phyloP scores from a whole-genome alignment of 1,140 invertebrate species.

The Cylas formicarius region DNA sequence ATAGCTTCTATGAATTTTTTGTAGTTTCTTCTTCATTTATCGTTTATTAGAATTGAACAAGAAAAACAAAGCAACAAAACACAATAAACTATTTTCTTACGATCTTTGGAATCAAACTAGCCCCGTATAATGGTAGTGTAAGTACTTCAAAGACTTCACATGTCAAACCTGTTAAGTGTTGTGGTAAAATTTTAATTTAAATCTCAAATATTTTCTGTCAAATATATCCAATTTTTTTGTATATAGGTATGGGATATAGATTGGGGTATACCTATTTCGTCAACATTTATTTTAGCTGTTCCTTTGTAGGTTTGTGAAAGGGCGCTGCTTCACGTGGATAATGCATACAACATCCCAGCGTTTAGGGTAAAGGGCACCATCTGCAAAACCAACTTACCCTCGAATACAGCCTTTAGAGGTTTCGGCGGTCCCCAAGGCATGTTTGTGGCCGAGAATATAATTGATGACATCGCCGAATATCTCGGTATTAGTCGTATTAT shows the following conservation, averaged over 20 bases:
- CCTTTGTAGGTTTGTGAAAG: conserved; percentile 41
- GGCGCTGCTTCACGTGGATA: conserved; percentile 73
- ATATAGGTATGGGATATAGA: too few relatives aligned
- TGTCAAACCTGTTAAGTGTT: too few relatives aligned
- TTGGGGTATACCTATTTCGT: conserved; percentile 4
- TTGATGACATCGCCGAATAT: conserved; percentile 66
- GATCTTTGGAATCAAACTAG: too few relatives aligned
- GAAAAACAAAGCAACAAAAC: too few relatives aligned
- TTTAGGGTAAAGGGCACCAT: conserved; percentile 57
- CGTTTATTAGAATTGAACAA: too few relatives aligned
- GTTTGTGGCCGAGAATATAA: conserved; percentile 72
- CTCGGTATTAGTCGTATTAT: conserved; percentile 54
- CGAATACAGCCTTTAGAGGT: conserved; percentile 85
- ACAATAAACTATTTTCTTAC: too few relatives aligned
- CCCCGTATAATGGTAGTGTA: too few relatives aligned
- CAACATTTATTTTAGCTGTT: background rate
- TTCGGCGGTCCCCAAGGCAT: conserved; percentile 88
- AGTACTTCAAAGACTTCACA: too few relatives aligned
- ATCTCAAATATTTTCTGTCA: background rate
- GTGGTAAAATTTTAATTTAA: background rate
- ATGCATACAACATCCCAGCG: conserved; percentile 69
- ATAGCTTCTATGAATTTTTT: too few relatives aligned
- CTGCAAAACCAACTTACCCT: conserved; percentile 80
- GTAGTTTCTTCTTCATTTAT: too few relatives aligned
- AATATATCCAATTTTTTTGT: too few relatives aligned